phyloP scores from a whole-genome alignment of 2,797 vertebrate genomes.

The Falco rusticolus region DNA sequence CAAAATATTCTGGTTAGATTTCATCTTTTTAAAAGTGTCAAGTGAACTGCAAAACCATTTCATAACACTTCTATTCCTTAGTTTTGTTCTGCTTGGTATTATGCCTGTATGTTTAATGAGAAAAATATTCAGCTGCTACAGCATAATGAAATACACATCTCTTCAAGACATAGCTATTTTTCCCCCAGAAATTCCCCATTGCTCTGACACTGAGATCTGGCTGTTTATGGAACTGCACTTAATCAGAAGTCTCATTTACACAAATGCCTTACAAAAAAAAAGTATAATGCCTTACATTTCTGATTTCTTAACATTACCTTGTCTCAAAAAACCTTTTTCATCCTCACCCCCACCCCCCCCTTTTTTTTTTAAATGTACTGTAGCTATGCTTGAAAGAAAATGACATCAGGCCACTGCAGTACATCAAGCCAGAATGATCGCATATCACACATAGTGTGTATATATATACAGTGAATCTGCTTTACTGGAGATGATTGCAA shows the following conservation, averaged over 20 bases:
- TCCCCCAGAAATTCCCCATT: neutral
- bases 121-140: slow-evolving; percentile 38
- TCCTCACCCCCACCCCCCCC: too few species aligned
- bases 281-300: slow-evolving; percentile 8
- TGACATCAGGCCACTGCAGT: neutral
- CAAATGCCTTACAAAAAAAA: neutral
- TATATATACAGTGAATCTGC: neutral
- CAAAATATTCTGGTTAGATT: slow-evolving; percentile 16
- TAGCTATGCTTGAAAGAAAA: slow-evolving; percentile 28
- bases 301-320: slow-evolving; percentile 36
- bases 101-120: slow-evolving; percentile 5
- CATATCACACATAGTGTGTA: neutral
- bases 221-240: neutral
- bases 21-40: neutral
- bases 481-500: neutral
- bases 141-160: neutral
- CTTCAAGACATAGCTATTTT: neutral
- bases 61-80: neutral
- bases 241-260: slow-evolving; percentile 26
- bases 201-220: neutral
- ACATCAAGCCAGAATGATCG: neutral
- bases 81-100: slow-evolving; percentile 14
- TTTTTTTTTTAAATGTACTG: neutral
- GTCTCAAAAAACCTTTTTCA: neutral
- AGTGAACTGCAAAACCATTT: neutral